These are phyloP conservation scores for Hypena proboscidalis DNA, from an alignment of 2,888 invertebrate species.

Conservation along the genomic window DNA sequence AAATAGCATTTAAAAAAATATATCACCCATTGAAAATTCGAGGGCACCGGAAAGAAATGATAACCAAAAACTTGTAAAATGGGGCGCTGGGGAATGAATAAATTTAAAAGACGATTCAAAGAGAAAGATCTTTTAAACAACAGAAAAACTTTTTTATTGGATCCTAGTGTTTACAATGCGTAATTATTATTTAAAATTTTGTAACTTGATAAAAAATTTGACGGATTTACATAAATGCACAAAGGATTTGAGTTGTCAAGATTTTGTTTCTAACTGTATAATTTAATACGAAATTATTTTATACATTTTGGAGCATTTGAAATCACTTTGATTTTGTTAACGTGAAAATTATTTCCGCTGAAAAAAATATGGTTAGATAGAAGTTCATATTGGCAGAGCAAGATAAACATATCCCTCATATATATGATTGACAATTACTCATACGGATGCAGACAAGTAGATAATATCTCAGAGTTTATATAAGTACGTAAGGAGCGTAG, in stretches of 20 bases:
- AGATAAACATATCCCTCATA: too few species aligned
- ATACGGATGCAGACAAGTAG: too few species aligned
- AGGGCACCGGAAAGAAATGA: slow-evolving; percentile 29
- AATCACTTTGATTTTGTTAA: too few species aligned
- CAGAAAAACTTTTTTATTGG: slow-evolving; percentile 43
- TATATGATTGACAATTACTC: too few species aligned
- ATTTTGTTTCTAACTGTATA: background rate
- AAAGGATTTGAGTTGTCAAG: background rate
- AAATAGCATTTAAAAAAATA: too few species aligned
- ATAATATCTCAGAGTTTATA: too few species aligned
- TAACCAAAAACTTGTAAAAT: slow-evolving; percentile 41
- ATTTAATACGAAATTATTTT: background rate
- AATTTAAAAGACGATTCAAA: slow-evolving; percentile 51
- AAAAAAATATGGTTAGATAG: too few species aligned
- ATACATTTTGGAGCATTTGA: too few species aligned
- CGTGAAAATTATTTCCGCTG: too few species aligned
- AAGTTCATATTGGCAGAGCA: too few species aligned
- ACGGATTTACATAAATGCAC: slow-evolving; percentile 4
- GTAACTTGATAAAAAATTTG: slow-evolving; percentile 34
- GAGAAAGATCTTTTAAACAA: slow-evolving; percentile 48
- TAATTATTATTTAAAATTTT: slow-evolving; percentile 42
- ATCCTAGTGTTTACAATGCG: slow-evolving; percentile 42
- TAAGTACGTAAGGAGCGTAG: too few species aligned
- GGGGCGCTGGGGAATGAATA: slow-evolving; percentile 53
- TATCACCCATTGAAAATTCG: too few species aligned